Evolutionary conservation across 2,113 vertebrate genomes (phyloP).

Genomic region (Nipponia nippon): DNA sequence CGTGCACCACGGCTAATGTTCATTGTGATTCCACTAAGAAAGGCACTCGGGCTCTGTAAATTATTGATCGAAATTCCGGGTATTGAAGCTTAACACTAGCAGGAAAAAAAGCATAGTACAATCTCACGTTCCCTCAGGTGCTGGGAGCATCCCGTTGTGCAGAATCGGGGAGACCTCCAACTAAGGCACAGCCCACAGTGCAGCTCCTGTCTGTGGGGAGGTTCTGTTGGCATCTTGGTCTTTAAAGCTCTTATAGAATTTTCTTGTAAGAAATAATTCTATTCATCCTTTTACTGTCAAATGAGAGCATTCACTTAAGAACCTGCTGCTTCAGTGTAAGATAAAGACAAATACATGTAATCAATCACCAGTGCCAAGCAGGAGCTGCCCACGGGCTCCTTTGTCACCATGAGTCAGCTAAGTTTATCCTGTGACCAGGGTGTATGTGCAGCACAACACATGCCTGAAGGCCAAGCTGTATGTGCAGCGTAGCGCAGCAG

Average conservation of each 20-base stretch:
- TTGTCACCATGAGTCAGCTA: background rate
- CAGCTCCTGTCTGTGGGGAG: background rate
- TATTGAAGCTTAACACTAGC: background rate
- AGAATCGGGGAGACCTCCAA: background rate
- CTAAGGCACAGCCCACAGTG: background rate
- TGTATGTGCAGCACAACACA: background rate
- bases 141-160: background rate
- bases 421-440: background rate
- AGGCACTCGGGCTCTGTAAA: background rate
- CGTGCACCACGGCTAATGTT: background rate
- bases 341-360: background rate
- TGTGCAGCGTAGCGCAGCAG: background rate
- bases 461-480: background rate
- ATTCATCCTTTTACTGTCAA: background rate
- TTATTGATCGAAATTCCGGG: background rate
- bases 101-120: background rate
- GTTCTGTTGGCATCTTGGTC: background rate
- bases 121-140: background rate
- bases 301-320: background rate
- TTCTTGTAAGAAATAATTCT: background rate
- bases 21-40: background rate
- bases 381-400: background rate
- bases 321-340: background rate
- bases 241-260: background rate
- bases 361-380: background rate